Evolutionary conservation across 1,140 invertebrate species (phyloP).

Genomic region (Drosophila triauraria): DNA sequence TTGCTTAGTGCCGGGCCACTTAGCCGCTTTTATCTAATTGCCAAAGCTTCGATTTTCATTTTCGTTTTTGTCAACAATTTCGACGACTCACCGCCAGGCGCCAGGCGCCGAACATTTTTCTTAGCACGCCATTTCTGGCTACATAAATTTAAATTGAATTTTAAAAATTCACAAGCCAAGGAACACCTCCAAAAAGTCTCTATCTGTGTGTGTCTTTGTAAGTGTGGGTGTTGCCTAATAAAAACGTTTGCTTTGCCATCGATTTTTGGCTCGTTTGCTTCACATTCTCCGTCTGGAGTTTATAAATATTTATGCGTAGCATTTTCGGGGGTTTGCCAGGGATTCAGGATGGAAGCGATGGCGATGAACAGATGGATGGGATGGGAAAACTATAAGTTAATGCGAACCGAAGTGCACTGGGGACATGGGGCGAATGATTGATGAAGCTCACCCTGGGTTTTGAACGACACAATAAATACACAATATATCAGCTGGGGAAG

Average conservation of each 20-base stretch:
- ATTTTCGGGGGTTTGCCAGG: slow-evolving; percentile 29
- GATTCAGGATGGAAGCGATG: slow-evolving; percentile 15
- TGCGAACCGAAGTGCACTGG: slow-evolving; percentile 17
- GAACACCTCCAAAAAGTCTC: slow-evolving; percentile 30
- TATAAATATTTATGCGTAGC: slow-evolving; percentile 73
- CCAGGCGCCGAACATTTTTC: slow-evolving; percentile 28
- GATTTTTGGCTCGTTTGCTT: slow-evolving; percentile 60
- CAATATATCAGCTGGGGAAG: neutral
- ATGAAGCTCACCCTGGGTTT: slow-evolving; percentile 23
- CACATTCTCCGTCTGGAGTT: slow-evolving; percentile 49
- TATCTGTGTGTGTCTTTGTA: neutral
- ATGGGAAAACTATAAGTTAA: slow-evolving; percentile 54
- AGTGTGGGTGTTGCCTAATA: slow-evolving; percentile 28
- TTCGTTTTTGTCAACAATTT: slow-evolving; percentile 33
- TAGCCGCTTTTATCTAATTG: slow-evolving; percentile 47
- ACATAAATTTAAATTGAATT: slow-evolving; percentile 80
- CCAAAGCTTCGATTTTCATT: slow-evolving; percentile 40
- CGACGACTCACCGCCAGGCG: neutral
- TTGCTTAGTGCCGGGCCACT: slow-evolving; percentile 34
- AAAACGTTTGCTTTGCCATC: slow-evolving; percentile 62
- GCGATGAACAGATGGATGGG: slow-evolving; percentile 21
- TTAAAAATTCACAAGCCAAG: slow-evolving; percentile 74
- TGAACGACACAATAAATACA: slow-evolving; percentile 11
- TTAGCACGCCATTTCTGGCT: slow-evolving; percentile 60
- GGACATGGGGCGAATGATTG: slow-evolving; percentile 25